Evolutionary conservation across 2,113 vertebrate species (phyloP).

Genomic region (Pogonocichla stellata): DNA sequence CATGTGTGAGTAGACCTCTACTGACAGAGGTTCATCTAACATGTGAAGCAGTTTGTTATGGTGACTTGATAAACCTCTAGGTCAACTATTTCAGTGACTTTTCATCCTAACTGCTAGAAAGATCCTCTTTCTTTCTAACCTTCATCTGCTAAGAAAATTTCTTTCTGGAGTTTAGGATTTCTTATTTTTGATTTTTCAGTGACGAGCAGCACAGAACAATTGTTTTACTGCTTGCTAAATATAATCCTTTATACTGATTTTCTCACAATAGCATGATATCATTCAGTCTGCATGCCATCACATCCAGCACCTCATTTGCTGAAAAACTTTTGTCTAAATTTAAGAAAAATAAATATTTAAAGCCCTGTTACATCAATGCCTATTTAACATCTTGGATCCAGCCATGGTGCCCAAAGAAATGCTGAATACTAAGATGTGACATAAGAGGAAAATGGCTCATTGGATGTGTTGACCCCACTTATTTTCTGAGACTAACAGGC

Average conservation of each 20-base stretch:
- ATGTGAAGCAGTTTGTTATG: background rate
- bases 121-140: background rate
- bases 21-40: background rate
- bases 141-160: background rate
- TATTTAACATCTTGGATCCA: background rate
- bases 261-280: background rate
- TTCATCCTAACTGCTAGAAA: background rate
- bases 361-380: background rate
- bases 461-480: background rate
- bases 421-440: background rate
- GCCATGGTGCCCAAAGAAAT: background rate
- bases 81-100: background rate
- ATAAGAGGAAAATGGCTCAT: background rate
- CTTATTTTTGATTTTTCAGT: background rate
- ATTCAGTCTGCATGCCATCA: background rate
- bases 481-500: background rate
- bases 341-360: background rate
- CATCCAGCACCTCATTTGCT: background rate
- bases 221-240: background rate
- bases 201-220: background rate
- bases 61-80: background rate
- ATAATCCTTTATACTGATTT: background rate
- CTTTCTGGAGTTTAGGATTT: background rate
- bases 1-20: background rate
- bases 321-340: background rate